Evolutionary conservation across 2,113 vertebrate genomes (phyloP), one percentile per base, ranked within the genome.

Genomic region (Electrona antarctica): DNA sequence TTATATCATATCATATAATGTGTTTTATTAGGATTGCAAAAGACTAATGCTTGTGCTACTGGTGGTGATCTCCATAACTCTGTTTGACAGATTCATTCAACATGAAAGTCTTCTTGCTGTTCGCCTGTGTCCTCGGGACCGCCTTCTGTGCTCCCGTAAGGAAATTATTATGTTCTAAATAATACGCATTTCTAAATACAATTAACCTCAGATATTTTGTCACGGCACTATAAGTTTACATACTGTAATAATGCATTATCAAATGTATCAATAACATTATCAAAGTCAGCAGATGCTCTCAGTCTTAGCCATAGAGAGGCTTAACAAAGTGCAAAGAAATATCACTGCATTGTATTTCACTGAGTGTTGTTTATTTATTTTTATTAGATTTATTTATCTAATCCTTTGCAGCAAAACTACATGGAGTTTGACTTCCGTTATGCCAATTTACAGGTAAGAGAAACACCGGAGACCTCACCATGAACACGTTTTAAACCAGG

Each of bases 71-170:
- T 0, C 8, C 9, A 21, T 33, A 64, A 58, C 8, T 75, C 4
- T 79, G 8, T 83, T 76, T 76, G 2, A 65, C 79, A 89, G 86
- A 52, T 64, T 14, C 9, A 45, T 74, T 66, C 57, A 88, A 80
- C 29, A 92, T 92, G 89, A 88, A 88, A 71, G 71, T 62, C 49
- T 41, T 89, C 57, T 12, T 90, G 64, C 63, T 90, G 14, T 60
- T 60, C 64, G 76, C 77, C 56, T 89, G 80, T 74, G 60, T 90
- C 67, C 13, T 92, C 62, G 88, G 86, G 71, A 15, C 82, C 62
- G 83, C 82, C 12, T 7, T 86, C 45, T 87, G 81, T 14, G 85
- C 83, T 29, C 91, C 91, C 21, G 91, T 90, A 85, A 83, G 78
- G 13, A 80, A 50, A 69, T 64, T n/a, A 8, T 29, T 50, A 73